phyloP scores from a whole-genome alignment of 2,888 invertebrate species.

The Stenchaetothrips biformis region DNA sequence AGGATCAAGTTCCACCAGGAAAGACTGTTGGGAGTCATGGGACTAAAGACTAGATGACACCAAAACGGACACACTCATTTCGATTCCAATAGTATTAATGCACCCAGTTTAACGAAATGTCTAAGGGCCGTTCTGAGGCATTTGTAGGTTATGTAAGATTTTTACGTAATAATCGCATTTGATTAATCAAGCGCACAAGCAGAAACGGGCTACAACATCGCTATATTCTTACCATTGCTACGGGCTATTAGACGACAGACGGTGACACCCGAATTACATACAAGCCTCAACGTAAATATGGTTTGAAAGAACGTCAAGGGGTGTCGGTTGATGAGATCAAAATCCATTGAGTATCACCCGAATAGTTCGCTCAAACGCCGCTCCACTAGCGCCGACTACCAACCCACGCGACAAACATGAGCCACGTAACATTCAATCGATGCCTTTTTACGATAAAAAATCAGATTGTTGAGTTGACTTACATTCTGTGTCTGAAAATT shows the following conservation, averaged over 20 bases:
- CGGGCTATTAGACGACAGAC: background rate
- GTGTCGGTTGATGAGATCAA: background rate
- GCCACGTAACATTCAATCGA: too few species aligned
- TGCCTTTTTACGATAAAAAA: too few species aligned
- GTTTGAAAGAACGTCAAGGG: background rate
- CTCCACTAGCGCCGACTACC: background rate
- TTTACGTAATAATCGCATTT: background rate
- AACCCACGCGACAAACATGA: background rate
- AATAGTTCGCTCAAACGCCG: background rate
- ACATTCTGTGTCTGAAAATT: background rate
- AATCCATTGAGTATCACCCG: background rate
- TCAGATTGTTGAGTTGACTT: too few species aligned
- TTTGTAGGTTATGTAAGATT: background rate
- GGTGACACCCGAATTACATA: background rate
- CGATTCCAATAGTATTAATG: too few species aligned
- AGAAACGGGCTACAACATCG: background rate
- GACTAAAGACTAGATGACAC: too few species aligned
- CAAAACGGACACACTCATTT: too few species aligned
- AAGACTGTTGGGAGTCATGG: too few species aligned
- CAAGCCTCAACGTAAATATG: background rate
- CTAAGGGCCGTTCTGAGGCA: background rate
- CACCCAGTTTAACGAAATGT: background rate
- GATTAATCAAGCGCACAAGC: too few species aligned
- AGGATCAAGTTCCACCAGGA: background rate
- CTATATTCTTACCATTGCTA: background rate